A percentile compares a stretch with the other conserved stretches of the same genome.
Evolutionary conservation across 2,797 vertebrate genomes (phyloP).

Genomic region (Pangasius macronema): DNA sequence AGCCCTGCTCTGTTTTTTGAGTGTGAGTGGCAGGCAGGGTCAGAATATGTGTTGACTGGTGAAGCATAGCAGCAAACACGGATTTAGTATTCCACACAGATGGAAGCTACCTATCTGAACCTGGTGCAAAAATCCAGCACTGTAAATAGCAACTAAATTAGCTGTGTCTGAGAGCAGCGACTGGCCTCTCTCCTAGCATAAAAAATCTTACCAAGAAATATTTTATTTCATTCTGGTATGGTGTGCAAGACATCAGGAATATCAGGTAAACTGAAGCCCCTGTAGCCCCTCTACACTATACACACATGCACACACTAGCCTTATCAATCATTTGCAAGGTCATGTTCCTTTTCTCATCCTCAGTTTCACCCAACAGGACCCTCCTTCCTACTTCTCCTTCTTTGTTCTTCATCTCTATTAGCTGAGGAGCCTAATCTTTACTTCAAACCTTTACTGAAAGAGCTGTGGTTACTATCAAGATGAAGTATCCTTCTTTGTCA

Average conservation of each 20-base stretch:
- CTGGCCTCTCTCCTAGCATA: neutral
- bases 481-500: constrained; percentile 8
- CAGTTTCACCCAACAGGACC: constrained; percentile 2
- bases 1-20: constrained; percentile 11
- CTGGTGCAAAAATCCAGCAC: constrained; percentile 24
- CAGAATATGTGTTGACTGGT: constrained; percentile 44
- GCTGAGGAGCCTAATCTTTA: constrained; percentile 15
- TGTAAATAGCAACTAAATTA: constrained; percentile 43
- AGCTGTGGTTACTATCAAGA: constrained; percentile 4
- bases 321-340: constrained; percentile 31
- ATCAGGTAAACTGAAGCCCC: neutral
- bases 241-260: neutral
- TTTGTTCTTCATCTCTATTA: constrained; percentile 9
- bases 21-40: constrained; percentile 31
- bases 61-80: constrained; percentile 21
- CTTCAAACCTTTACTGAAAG: constrained; percentile 37
- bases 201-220: constrained; percentile 18
- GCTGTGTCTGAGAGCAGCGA: constrained; percentile 29
- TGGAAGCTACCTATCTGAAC: constrained; percentile 41
- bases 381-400: constrained; percentile 19
- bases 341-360: constrained; percentile 1
- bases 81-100: constrained; percentile 52
- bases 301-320: neutral
- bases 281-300: neutral
- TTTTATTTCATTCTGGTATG: constrained; percentile 7